phyloP scores from a whole-genome alignment of 2,113 vertebrate genomes.

The Planiliza haematocheilus region DNA sequence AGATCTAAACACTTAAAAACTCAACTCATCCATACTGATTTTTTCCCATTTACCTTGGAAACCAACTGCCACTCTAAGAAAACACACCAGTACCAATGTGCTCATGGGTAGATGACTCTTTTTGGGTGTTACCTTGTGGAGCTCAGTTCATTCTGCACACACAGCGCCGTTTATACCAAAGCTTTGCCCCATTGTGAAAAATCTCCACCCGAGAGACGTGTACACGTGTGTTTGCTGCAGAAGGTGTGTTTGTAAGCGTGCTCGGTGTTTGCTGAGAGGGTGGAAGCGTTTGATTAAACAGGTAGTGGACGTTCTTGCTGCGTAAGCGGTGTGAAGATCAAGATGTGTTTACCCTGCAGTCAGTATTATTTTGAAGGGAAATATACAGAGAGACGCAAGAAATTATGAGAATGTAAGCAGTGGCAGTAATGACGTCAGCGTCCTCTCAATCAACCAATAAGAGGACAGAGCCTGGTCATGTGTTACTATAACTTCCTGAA shows the following conservation, averaged over 20 bases:
- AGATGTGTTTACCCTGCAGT: constrained; percentile 28
- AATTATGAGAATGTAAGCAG: not conserved
- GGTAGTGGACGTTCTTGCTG: constrained; percentile 13
- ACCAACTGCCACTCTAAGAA: not conserved
- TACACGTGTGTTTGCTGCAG: constrained; percentile 24
- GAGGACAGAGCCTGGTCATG: not conserved
- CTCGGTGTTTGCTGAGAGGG: constrained; percentile 53
- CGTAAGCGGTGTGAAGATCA: constrained; percentile 15
- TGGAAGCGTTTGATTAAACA: constrained; percentile 55
- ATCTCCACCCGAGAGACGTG: constrained; percentile 21
- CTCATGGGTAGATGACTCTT: constrained; percentile 2
- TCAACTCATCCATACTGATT: not conserved
- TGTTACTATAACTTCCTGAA: too few relatives aligned
- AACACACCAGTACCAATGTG: constrained; percentile 31
- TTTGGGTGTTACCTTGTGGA: not conserved
- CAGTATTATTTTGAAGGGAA: constrained; percentile 38
- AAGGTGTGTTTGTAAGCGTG: constrained; percentile 36
- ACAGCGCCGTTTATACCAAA: constrained; percentile 35
- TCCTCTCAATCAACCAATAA: not conserved
- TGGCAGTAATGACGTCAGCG: not conserved
- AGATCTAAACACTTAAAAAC: not conserved
- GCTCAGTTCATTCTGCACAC: not conserved
- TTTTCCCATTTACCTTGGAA: not conserved
- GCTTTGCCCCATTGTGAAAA: constrained; percentile 30
- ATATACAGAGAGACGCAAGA: constrained; percentile 21